Percentiles rank a stretch among this genome's conserved stretches.
Conservation (phyloP, 1,140 invertebrate genomes). For the Apolygus lucorum region DNA sequence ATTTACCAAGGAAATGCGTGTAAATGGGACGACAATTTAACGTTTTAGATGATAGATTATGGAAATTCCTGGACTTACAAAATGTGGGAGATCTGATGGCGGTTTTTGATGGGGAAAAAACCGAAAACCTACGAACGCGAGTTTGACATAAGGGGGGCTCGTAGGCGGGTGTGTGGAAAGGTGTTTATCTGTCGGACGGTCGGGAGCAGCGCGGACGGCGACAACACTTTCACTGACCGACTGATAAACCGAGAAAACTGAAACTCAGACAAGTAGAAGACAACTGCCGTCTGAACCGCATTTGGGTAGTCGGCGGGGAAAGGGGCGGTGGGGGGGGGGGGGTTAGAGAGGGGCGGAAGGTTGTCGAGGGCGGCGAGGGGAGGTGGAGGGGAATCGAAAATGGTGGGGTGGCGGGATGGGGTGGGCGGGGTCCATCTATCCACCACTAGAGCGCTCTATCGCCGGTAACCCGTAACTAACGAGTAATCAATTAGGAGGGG, state of each 20-base stretch:
- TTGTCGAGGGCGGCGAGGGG: not conserved
- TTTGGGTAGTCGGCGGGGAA: not conserved
- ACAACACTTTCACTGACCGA: conserved; percentile 14
- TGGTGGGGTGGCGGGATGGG: not conserved
- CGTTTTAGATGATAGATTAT: not conserved
- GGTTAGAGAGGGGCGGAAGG: not conserved
- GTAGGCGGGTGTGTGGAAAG: not conserved
- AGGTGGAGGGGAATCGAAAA: not conserved
- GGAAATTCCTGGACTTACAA: not conserved
- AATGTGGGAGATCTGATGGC: not conserved
- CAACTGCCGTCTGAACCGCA: conserved; percentile 7
- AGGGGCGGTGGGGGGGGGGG: not conserved
- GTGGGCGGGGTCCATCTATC: not conserved
- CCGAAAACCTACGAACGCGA: not conserved
- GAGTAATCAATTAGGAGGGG: not conserved
- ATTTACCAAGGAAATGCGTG: not conserved
- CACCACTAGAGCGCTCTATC: conserved; percentile 1
- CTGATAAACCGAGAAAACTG: conserved; percentile 1
- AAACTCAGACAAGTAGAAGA: not conserved
- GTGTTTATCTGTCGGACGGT: not conserved
- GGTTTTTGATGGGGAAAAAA: not conserved
- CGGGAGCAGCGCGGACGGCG: not conserved
- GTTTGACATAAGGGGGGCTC: conserved; percentile 4
- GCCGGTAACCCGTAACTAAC: not conserved
- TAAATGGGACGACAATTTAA: not conserved